A percentile compares a stretch with the other conserved stretches of the same genome.
Conservation (phyloP, 1,140 invertebrate genomes). For the Microplitis mediator region DNA sequence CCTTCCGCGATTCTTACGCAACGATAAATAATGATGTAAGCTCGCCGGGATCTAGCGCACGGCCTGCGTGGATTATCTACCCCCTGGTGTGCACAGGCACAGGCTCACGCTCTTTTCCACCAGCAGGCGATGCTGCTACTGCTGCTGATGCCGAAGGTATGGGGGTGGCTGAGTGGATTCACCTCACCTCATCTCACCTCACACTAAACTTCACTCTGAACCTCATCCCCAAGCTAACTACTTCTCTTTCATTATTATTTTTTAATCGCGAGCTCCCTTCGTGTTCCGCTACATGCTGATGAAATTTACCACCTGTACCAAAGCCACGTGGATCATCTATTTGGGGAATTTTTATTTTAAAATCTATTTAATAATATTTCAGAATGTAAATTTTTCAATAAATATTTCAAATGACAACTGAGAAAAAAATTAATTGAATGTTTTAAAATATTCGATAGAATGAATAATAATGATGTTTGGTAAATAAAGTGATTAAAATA, state of each 20-base stretch:
- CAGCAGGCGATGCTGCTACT: too few relatives aligned
- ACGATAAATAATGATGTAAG: constrained; percentile 58
- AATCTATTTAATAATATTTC: neutral
- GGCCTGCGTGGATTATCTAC: constrained; percentile 38
- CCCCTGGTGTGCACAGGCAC: neutral
- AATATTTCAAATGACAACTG: too few relatives aligned
- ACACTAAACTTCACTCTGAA: neutral
- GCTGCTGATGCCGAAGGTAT: neutral
- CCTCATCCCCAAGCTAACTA: neutral
- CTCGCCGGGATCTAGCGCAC: constrained; percentile 38
- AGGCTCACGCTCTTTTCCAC: neutral
- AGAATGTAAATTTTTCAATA: too few relatives aligned
- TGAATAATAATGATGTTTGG: too few relatives aligned
- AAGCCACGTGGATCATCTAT: neutral
- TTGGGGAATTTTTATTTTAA: neutral
- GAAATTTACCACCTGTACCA: constrained; percentile 5
- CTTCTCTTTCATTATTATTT: constrained; percentile 5
- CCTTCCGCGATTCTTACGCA: constrained; percentile 59
- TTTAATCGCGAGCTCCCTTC: constrained; percentile 17
- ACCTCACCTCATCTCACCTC: neutral
- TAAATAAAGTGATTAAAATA: too few relatives aligned
- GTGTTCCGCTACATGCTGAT: neutral
- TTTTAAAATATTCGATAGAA: too few relatives aligned
- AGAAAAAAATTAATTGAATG: too few relatives aligned
- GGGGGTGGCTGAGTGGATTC: neutral